These are phyloP conservation scores for Patiria miniata DNA, from an alignment of 35 echinoderm and acorn worm species.

Conservation along the genomic window DNA sequence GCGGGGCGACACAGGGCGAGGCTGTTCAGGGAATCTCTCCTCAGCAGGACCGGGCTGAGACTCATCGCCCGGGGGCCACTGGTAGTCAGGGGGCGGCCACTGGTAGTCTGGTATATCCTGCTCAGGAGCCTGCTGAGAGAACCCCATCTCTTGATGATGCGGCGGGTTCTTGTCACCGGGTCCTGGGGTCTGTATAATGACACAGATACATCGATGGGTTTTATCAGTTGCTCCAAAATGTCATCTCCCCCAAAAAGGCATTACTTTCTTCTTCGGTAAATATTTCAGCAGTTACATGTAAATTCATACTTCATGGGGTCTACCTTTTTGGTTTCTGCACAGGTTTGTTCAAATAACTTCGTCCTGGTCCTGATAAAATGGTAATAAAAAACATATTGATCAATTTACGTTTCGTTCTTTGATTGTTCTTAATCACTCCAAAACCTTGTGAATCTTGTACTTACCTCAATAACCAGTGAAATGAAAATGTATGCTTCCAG, in stretches of 20 bases:
- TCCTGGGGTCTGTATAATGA: neutral
- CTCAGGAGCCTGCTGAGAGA: neutral
- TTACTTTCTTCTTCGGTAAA: neutral
- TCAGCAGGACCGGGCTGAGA: neutral
- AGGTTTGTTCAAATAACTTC: too few species aligned
- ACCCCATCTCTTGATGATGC: too few species aligned
- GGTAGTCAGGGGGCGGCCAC: conserved; percentile 15
- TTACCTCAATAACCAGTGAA: too few species aligned
- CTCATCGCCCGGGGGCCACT: neutral
- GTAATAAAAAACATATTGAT: too few species aligned
- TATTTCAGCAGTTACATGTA: too few species aligned
- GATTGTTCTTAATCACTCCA: too few species aligned
- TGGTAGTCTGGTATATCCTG: conserved; percentile 5
- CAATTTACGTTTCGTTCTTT: too few species aligned
- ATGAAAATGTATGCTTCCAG: too few species aligned
- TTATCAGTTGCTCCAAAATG: neutral
- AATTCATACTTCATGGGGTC: too few species aligned
- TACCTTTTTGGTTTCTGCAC: too few species aligned
- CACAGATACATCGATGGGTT: neutral
- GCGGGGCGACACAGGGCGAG: neutral
- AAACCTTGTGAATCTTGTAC: too few species aligned
- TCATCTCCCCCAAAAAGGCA: neutral
- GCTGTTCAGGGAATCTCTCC: neutral
- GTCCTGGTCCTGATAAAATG: too few species aligned
- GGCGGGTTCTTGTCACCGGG: neutral